Evolutionary conservation across 2,797 vertebrate genomes (phyloP).

Genomic region (Nyctibius grandis): DNA sequence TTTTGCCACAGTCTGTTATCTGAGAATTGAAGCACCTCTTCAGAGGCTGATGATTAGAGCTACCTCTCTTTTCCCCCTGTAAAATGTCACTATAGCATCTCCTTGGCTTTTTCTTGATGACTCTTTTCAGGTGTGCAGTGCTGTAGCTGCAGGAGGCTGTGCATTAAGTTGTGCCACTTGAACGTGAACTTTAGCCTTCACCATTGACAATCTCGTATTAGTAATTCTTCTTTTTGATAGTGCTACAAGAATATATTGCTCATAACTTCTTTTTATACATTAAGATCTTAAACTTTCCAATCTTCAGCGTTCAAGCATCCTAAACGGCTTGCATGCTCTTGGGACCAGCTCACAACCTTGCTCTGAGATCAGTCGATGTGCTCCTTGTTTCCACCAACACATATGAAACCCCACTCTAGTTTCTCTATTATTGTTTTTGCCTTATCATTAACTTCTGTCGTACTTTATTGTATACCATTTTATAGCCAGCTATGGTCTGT

Average conservation of each 20-base stretch:
- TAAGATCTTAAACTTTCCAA: too few relatives aligned
- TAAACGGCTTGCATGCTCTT: not conserved
- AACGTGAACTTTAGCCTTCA: not conserved
- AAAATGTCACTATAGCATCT: not conserved
- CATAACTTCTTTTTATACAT: not conserved
- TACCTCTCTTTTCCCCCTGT: not conserved
- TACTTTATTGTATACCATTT: not conserved
- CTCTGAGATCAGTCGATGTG: fast-evolving
- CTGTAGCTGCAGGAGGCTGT: not conserved
- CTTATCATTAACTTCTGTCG: not conserved
- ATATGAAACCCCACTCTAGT: not conserved
- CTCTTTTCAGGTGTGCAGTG: not conserved
- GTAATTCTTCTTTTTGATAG: not conserved
- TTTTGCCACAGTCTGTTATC: slow-evolving; percentile 13
- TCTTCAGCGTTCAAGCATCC: not conserved
- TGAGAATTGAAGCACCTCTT: slow-evolving; percentile 17
- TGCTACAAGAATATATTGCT: not conserved
- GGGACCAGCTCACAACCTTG: not conserved
- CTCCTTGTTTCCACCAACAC: fast-evolving
- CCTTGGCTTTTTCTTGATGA: not conserved
- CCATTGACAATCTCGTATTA: fast-evolving
- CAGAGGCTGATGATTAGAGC: not conserved
- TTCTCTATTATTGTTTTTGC: not conserved
- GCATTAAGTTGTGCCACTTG: not conserved
- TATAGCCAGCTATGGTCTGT: not conserved